Percentiles rank a stretch among this genome's conserved stretches.
Conservation (phyloP, 1,140 invertebrate species). For the Lepidotrigona ventralis region DNA sequence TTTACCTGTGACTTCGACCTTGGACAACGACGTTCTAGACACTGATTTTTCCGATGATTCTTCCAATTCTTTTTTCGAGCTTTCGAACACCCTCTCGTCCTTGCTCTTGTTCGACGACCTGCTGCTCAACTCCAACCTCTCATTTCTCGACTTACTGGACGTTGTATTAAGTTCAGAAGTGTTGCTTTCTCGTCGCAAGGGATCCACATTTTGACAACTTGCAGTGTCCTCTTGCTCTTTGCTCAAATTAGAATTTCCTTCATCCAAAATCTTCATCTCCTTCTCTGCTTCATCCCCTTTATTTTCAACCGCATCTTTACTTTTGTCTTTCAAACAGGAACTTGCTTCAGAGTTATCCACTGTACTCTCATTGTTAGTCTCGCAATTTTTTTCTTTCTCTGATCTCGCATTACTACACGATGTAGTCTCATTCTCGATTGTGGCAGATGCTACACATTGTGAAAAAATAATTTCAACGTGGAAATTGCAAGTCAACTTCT, state of each 20-base stretch:
- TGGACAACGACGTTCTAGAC: slow-evolving; percentile 20
- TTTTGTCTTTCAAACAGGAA: neutral
- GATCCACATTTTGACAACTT: neutral
- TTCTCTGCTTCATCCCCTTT: neutral
- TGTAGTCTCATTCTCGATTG: slow-evolving; percentile 17
- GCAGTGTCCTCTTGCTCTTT: neutral
- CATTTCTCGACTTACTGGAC: neutral
- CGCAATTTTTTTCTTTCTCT: slow-evolving; percentile 6
- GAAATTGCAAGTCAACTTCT: too few relatives aligned
- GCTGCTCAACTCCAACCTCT: slow-evolving; percentile 40
- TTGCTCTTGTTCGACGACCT: slow-evolving; percentile 54
- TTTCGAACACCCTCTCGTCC: slow-evolving; percentile 61
- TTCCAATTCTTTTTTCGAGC: neutral
- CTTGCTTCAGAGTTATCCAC: neutral
- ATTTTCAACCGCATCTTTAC: neutral
- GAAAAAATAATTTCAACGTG: too few relatives aligned
- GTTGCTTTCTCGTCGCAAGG: neutral
- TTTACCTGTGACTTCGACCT: slow-evolving; percentile 15
- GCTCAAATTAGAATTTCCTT: neutral
- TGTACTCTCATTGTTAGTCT: neutral
- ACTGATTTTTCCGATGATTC: slow-evolving; percentile 11
- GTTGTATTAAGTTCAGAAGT: neutral
- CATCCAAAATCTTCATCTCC: too few relatives aligned
- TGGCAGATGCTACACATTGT: neutral
- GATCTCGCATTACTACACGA: neutral